Evolutionary conservation across 2,113 vertebrate species (phyloP).

Genomic region (Stegostoma tigrinum): DNA sequence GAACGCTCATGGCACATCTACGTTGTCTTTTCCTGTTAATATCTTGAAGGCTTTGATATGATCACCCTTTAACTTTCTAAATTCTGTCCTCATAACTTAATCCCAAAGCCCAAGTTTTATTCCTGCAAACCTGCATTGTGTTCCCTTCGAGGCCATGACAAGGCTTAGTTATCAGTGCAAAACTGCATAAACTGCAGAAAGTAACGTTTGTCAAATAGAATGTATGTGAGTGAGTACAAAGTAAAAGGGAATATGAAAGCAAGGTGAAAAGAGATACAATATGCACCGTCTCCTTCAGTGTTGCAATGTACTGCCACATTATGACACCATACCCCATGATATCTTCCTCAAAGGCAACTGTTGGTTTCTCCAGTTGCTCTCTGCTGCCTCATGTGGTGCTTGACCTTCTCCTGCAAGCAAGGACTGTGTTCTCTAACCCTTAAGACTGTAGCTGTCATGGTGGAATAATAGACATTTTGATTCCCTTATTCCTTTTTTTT

Average conservation of each 20-base stretch:
- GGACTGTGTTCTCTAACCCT: too few species aligned
- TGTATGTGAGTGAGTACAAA: background rate
- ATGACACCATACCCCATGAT: background rate
- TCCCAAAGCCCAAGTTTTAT: background rate
- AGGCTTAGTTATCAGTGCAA: background rate
- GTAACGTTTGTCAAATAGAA: background rate
- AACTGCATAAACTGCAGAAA: background rate
- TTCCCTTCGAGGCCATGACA: background rate
- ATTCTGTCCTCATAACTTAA: background rate
- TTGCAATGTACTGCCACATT: background rate
- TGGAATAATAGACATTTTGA: background rate
- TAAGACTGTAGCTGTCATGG: background rate
- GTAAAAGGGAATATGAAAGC: background rate
- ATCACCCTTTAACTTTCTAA: too few species aligned
- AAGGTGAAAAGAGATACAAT: too few species aligned
- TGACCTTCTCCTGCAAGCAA: background rate
- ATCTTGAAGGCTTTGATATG: too few species aligned
- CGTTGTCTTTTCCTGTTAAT: too few species aligned
- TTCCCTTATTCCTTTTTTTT: too few species aligned
- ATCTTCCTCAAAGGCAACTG: background rate
- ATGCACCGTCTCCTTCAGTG: too few species aligned
- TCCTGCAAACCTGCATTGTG: too few species aligned
- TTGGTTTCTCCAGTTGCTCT: background rate
- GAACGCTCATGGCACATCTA: too few species aligned
- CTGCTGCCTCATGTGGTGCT: background rate